A percentile compares a stretch with the other conserved stretches of the same genome.
phyloP scores from a whole-genome alignment of 2,113 vertebrate genomes.

The Mesitornis unicolor region DNA sequence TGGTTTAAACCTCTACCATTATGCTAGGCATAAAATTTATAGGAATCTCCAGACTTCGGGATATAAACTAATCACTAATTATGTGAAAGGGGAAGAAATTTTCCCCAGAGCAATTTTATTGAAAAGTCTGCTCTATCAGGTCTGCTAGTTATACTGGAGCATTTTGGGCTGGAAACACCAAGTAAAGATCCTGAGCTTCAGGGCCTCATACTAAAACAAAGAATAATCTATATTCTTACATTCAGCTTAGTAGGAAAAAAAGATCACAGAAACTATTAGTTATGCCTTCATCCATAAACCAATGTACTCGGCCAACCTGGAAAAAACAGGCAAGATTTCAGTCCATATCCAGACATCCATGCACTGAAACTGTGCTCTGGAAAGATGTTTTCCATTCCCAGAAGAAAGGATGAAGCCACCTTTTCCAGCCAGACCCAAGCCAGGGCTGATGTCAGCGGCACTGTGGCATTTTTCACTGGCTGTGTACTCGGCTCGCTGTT shows the following conservation, averaged over 20 bases:
- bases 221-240: background rate
- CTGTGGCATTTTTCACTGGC: fast-evolving
- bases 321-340: background rate
- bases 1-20: background rate
- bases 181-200: background rate
- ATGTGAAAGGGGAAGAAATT: background rate
- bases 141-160: background rate
- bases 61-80: background rate
- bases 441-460: background rate
- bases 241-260: background rate
- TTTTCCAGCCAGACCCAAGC: background rate
- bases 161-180: background rate
- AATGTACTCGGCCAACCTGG: background rate
- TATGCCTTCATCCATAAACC: background rate
- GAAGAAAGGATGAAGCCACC: background rate
- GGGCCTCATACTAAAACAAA: background rate
- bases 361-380: background rate
- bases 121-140: background rate
- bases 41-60: background rate
- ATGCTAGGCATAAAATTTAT: background rate
- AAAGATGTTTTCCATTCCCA: background rate
- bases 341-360: background rate
- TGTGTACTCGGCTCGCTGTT: fast-evolving
- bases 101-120: background rate
- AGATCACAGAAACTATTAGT: background rate